phyloP scores from a whole-genome alignment of 1,140 invertebrate species.

The Hylyphantes graminicola region DNA sequence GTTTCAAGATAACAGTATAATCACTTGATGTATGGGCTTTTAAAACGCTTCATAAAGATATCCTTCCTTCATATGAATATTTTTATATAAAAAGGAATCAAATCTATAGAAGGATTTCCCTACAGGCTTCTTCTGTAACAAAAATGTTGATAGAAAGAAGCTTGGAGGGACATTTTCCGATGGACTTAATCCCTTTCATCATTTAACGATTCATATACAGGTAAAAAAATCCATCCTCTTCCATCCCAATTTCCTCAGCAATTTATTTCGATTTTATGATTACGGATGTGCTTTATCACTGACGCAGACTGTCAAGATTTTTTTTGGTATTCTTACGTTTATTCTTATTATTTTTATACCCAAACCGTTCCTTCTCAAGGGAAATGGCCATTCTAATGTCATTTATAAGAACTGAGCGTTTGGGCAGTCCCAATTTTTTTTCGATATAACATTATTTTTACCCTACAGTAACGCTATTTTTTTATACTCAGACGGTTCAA shows the following conservation, averaged over 20 bases:
- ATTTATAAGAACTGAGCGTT: conserved; percentile 57
- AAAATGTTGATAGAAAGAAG: too few relatives aligned
- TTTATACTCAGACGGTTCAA: conserved; percentile 38
- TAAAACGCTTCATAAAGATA: conserved; percentile 39
- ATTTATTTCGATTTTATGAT: conserved; percentile 59
- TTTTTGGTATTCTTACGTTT: conserved; percentile 15
- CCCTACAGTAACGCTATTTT: conserved; percentile 21
- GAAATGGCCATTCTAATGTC: conserved; percentile 51
- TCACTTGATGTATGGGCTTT: conserved; percentile 49
- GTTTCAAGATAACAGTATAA: conserved; percentile 27
- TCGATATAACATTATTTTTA: not conserved
- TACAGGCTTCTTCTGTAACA: too few relatives aligned
- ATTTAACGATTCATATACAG: not conserved
- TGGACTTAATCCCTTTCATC: too few relatives aligned
- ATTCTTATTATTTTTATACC: conserved; percentile 22
- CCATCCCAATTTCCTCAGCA: conserved; percentile 47
- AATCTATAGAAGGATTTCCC: too few relatives aligned
- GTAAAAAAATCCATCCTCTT: not conserved
- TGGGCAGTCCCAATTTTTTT: conserved; percentile 5
- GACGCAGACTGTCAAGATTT: conserved; percentile 39
- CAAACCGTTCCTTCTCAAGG: not conserved
- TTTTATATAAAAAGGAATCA: not conserved
- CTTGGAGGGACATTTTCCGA: too few relatives aligned
- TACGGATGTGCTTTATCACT: conserved; percentile 46
- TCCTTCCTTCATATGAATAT: not conserved